Conservation (phyloP, 92 coral and sea anemone species). For the Epizoanthus rinbou region DNA sequence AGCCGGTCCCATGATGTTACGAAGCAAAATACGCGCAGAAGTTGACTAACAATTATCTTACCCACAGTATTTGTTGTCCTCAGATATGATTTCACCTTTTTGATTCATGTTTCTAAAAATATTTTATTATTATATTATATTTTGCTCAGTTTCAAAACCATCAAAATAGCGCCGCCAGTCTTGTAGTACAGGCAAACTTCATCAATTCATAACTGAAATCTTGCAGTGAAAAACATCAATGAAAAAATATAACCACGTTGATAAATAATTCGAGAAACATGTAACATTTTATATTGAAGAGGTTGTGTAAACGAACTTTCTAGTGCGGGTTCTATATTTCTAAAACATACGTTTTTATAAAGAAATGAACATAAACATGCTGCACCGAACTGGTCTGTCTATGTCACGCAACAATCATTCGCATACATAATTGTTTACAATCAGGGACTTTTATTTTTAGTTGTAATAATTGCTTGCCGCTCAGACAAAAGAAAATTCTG, state of each 20-base stretch:
- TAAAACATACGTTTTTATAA: neutral
- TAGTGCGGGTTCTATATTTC: conserved; percentile 1
- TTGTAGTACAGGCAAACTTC: neutral
- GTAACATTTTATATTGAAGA: neutral
- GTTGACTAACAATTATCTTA: neutral
- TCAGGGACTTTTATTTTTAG: conserved; percentile 14
- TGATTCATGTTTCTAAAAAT: neutral
- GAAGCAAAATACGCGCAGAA: conserved; percentile 20
- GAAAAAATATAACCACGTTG: conserved; percentile 1
- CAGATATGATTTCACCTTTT: neutral
- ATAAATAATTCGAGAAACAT: conserved; percentile 6
- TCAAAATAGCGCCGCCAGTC: neutral
- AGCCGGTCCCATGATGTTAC: neutral
- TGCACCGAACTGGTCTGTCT: conserved; percentile 8
- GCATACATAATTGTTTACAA: conserved; percentile 7
- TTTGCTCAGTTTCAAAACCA: neutral
- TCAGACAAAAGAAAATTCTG: neutral
- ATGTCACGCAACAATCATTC: conserved; percentile 12
- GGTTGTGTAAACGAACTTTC: conserved; percentile 9
- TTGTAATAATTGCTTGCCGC: conserved; percentile 14
- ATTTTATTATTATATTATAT: neutral
- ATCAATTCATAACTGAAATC: conserved; percentile 10
- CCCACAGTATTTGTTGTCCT: too few species aligned
- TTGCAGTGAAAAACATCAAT: conserved; percentile 2
- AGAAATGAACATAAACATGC: neutral